Percentiles rank a stretch among this genome's conserved stretches.
Conservation (phyloP, 2,113 vertebrate genomes). For the Anthoscopus minutus region DNA sequence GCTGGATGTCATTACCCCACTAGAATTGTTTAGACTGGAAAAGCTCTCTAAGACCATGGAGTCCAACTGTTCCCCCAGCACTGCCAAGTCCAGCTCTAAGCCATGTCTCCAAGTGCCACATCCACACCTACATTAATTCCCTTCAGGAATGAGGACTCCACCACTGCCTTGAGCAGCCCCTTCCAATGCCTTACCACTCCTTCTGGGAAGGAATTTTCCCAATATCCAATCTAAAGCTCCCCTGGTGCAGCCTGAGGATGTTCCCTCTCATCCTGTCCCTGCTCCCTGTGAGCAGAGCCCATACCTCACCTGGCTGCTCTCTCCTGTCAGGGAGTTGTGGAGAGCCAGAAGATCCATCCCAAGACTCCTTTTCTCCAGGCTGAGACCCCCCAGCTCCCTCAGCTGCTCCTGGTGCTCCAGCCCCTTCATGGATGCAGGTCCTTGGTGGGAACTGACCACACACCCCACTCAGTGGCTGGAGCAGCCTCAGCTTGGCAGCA, state of each 20-base stretch:
- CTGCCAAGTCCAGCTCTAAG: not conserved
- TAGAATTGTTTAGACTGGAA: not conserved
- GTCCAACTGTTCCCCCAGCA: not conserved
- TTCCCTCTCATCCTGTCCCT: not conserved
- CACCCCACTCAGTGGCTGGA: fast-evolving
- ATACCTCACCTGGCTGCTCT: fast-evolving
- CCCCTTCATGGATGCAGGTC: not conserved
- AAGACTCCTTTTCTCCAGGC: not conserved
- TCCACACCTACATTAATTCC: not conserved
- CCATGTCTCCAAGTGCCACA: not conserved
- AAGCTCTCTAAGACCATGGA: not conserved
- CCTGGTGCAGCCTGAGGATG: fast-evolving
- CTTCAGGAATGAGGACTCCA: no score
- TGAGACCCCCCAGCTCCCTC: not conserved
- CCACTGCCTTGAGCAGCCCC: not conserved
- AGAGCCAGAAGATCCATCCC: not conserved
- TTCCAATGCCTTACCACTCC: not conserved
- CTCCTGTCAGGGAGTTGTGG: not conserved
- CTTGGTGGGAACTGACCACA: not conserved
- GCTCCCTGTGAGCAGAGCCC: not conserved
- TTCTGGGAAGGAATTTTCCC: not conserved
- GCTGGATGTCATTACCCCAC: fast-evolving
- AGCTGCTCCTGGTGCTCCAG: fast-evolving
- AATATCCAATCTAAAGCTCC: not conserved
- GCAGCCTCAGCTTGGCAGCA: not conserved